Percentiles rank a stretch among this genome's conserved stretches.
Evolutionary conservation across 2,888 invertebrate genomes (phyloP).

Genomic region (Drosophila borborema): DNA sequence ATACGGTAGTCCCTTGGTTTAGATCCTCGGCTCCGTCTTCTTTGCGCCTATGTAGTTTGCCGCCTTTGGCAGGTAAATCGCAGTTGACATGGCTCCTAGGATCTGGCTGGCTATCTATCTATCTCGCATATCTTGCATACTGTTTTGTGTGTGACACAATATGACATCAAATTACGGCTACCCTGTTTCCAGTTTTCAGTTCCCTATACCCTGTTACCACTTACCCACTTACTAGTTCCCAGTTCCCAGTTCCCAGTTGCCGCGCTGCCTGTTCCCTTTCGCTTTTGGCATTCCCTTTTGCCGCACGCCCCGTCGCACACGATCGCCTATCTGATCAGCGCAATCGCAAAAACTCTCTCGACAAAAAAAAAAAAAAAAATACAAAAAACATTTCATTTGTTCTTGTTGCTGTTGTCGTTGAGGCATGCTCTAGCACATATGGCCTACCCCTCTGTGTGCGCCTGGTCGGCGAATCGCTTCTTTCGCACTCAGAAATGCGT

Average conservation of each 20-base stretch:
- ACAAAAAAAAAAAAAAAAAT: conserved; percentile 33
- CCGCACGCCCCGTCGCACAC: conserved; percentile 81
- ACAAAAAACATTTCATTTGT: conserved; percentile 56
- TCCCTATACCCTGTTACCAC: conserved; percentile 13
- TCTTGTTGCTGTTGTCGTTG: conserved; percentile 53
- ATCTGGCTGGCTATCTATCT: conserved; percentile 22
- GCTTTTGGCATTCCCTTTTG: conserved; percentile 42
- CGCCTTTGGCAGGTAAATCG: conserved; percentile 54
- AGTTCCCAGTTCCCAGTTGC: conserved; percentile 26
- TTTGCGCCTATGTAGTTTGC: conserved; percentile 48
- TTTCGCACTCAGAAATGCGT: conserved; percentile 75
- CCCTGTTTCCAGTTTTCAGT: conserved; percentile 35
- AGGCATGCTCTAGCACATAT: conserved; percentile 70
- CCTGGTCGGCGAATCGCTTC: conserved; percentile 39
- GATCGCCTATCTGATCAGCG: conserved; percentile 73
- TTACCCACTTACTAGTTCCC: conserved; percentile 16
- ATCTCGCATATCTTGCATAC: conserved; percentile 25
- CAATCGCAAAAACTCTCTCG: conserved; percentile 72
- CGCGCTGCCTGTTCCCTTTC: conserved; percentile 37
- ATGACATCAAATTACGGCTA: conserved; percentile 76
- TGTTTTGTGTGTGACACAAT: conserved; percentile 73
- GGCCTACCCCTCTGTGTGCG: conserved; percentile 29
- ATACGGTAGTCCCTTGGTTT: conserved; percentile 30
- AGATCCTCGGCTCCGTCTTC: conserved; percentile 3
- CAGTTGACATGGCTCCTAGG: conserved; percentile 21